These are phyloP conservation scores for Thrips palmi DNA, from an alignment of 1,140 invertebrate genomes.

Conservation along the genomic window DNA sequence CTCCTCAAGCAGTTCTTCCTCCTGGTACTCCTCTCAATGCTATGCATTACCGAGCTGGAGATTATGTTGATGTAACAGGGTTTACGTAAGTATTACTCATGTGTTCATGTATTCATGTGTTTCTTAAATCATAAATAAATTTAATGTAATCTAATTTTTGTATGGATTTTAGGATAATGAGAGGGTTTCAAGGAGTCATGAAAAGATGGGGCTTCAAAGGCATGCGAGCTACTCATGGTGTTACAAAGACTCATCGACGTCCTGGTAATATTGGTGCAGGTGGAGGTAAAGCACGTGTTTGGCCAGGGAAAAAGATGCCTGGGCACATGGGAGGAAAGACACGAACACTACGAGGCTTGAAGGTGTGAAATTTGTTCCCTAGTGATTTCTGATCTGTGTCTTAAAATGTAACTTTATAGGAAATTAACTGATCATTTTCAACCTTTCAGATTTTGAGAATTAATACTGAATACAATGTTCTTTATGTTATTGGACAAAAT, in stretches of 20 bases:
- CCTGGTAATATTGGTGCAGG: slow-evolving; percentile 79
- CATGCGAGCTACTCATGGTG: slow-evolving; percentile 76
- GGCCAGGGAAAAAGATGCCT: slow-evolving; percentile 91
- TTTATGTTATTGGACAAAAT: slow-evolving; percentile 66
- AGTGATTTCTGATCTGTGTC: neutral
- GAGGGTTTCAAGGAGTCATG: slow-evolving; percentile 97
- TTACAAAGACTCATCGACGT: slow-evolving; percentile 87
- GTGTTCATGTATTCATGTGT: neutral
- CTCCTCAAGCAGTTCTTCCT: slow-evolving; percentile 67
- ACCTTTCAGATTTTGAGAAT: slow-evolving; percentile 59
- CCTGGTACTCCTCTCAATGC: slow-evolving; percentile 80
- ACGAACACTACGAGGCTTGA: slow-evolving; percentile 47
- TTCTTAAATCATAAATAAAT: neutral
- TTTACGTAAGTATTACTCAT: slow-evolving; percentile 60
- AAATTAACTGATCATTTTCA: slow-evolving; percentile 12
- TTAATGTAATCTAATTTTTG: neutral
- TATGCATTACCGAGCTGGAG: slow-evolving; percentile 78
- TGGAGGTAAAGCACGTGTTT: slow-evolving; percentile 64
- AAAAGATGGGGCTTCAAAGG: slow-evolving; percentile 93
- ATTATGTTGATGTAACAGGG: slow-evolving; percentile 75
- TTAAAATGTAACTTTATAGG: neutral
- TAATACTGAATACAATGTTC: slow-evolving; percentile 83
- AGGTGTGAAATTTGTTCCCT: slow-evolving; percentile 25
- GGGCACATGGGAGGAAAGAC: slow-evolving; percentile 85
- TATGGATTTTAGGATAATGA: slow-evolving; percentile 45